These are phyloP conservation scores for Drosophila quinaria DNA, from an alignment of 2,888 invertebrate species.

Conservation along the genomic window DNA sequence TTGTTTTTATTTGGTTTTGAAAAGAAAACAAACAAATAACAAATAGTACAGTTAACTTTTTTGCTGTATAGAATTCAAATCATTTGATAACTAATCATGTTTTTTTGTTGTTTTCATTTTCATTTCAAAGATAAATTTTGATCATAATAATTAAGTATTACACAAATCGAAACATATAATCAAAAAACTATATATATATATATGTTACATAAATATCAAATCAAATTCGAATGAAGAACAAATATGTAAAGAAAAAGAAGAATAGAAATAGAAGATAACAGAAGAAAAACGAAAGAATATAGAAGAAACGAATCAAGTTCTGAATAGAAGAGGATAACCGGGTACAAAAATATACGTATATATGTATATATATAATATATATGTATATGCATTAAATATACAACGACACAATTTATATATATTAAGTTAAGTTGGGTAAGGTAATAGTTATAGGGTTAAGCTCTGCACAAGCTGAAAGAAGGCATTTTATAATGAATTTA, in stretches of 20 bases:
- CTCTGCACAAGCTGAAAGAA: slow-evolving; percentile 48
- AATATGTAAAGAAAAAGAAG: slow-evolving; percentile 27
- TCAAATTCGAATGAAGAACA: slow-evolving; percentile 49
- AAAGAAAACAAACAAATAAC: slow-evolving; percentile 59
- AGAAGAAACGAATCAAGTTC: slow-evolving; percentile 49
- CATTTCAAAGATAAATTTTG: slow-evolving; percentile 35
- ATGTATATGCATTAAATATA: slow-evolving; percentile 53
- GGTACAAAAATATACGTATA: slow-evolving; percentile 49
- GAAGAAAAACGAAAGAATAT: slow-evolving; percentile 36
- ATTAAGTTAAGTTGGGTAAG: slow-evolving; percentile 8
- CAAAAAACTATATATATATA: slow-evolving; percentile 34
- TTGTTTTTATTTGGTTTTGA: slow-evolving; percentile 26
- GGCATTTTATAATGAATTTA: no score
- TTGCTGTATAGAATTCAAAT: slow-evolving; percentile 23
- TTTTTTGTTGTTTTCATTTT: slow-evolving; percentile 11
- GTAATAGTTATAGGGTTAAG: slow-evolving; percentile 30
- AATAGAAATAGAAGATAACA: slow-evolving; percentile 11
- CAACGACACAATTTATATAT: slow-evolving; percentile 66
- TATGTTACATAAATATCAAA: slow-evolving; percentile 49
- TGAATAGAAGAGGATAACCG: slow-evolving; percentile 53
- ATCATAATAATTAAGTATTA: slow-evolving; percentile 55
- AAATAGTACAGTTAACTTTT: slow-evolving; percentile 44
- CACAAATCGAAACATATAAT: slow-evolving; percentile 52
- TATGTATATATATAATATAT: slow-evolving; percentile 35
- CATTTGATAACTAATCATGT: slow-evolving; percentile 20